A percentile compares a stretch with the other conserved stretches of the same genome.
Conservation (phyloP, 2,888 invertebrate genomes). For the Diogma glabrata region DNA sequence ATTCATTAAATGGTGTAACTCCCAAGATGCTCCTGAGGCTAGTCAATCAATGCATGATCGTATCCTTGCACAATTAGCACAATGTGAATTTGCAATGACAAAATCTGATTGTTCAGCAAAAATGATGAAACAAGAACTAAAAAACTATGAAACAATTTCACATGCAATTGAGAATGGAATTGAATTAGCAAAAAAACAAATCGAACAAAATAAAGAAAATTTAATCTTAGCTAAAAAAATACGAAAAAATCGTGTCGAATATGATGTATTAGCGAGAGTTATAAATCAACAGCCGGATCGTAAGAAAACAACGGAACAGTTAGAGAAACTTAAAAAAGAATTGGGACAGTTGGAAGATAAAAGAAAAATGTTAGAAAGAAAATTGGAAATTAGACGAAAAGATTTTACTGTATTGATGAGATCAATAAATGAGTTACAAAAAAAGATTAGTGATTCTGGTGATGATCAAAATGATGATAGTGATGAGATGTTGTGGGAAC, state of each 20-base stretch:
- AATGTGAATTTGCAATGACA: conserved; percentile 78
- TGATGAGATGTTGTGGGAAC: too few species aligned
- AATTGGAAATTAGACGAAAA: conserved; percentile 71
- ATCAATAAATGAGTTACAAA: conserved; percentile 74
- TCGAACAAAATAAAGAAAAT: conserved; percentile 70
- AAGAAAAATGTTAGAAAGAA: conserved; percentile 59
- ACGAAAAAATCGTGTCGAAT: conserved; percentile 82
- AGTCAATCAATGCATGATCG: conserved; percentile 63
- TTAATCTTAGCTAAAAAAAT: conserved; percentile 73
- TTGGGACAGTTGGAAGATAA: conserved; percentile 56
- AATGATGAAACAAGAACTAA: conserved; percentile 74
- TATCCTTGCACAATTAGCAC: conserved; percentile 69
- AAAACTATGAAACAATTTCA: conserved; percentile 69
- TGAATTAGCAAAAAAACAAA: conserved; percentile 64
- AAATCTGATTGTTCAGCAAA: conserved; percentile 68
- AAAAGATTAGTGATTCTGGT: too few species aligned
- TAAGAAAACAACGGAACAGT: conserved; percentile 58
- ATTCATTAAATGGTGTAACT: conserved; percentile 67
- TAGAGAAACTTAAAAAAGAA: conserved; percentile 61
- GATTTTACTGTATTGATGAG: conserved; percentile 82
- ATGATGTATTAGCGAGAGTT: conserved; percentile 83
- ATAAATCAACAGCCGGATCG: conserved; percentile 85
- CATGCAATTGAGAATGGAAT: conserved; percentile 68
- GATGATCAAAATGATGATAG: too few species aligned
- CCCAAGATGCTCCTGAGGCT: conserved; percentile 53